These are phyloP conservation scores for Hyperoplus lanceolatus DNA, from an alignment of 2,797 vertebrate genomes.

Conservation along the genomic window DNA sequence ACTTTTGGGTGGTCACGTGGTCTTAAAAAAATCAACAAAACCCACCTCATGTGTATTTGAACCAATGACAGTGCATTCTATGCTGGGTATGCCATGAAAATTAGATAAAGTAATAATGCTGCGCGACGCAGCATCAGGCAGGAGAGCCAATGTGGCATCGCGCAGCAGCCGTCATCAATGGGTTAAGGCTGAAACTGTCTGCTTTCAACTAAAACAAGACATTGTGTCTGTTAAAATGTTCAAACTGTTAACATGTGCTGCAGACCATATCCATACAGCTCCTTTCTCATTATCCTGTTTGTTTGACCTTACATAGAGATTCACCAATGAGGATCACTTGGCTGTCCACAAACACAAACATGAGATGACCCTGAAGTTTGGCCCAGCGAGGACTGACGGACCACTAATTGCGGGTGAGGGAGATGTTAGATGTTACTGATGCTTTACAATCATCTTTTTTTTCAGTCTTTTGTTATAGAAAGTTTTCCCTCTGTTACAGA, in stretches of 20 bases:
- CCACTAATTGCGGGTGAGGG: constrained; percentile 97
- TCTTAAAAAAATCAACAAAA: no score
- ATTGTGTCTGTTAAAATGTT: not conserved
- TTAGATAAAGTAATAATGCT: no score
- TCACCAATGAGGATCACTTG: constrained; percentile 99
- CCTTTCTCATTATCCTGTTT: not conserved
- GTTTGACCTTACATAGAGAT: constrained; percentile 86
- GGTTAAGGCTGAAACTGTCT: not conserved
- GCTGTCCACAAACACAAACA: constrained; percentile 99
- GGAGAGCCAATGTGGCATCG: no score
- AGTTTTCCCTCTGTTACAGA: constrained; percentile 85
- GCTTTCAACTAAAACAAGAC: not conserved
- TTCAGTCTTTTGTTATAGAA: not conserved
- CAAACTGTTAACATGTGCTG: not conserved
- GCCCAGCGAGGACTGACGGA: constrained; percentile 97
- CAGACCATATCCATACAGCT: not conserved
- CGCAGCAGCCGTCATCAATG: no score
- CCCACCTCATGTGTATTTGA: no score
- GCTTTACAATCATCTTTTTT: not conserved
- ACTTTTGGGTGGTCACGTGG: no score
- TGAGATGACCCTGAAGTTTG: constrained; percentile 99
- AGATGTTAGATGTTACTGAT: not conserved
- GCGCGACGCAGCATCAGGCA: no score
- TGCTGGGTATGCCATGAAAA: no score
- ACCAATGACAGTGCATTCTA: no score